Evolutionary conservation across 2,888 invertebrate species (phyloP), one percentile per base, ranked within the genome.

Genomic region (Plebejus melissa): DNA sequence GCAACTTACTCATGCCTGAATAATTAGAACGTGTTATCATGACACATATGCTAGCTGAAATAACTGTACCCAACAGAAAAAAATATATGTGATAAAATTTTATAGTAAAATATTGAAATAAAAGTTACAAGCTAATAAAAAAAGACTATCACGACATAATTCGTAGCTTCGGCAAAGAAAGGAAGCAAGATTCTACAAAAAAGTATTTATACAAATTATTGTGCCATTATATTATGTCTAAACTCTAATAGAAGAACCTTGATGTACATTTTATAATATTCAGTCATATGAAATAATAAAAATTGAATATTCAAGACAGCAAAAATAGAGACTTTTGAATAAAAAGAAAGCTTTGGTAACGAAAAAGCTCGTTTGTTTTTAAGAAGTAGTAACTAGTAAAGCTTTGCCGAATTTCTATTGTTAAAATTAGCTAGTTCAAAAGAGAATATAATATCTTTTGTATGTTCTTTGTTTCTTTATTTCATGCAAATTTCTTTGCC

Each of bases 1-100:
- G 82, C 82, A 82, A 82, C 80, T 78, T 79, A 72, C 72, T 54
- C 72, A 72, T 72, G 72, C 5, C 72, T 54, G 72, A 72, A 54
- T 72, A 72, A 72, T 72, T 54, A 72, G 72, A 50, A 72, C 54
- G 32, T 72, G 72, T 72, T 50, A 50, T 72, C 32, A 72, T 72
- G 32, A 16, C 72, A 50, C 28, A 28, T 22, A 22, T 41, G 46
- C 32, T 54, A 32, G 72, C 72, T 72, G 46, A 72, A 46, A 72
- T 71, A 71, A 46, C 11, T 65, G 32, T 65, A 28, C 60, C 60
- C 28, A 65, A 22, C 58, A 58, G 58, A 58, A 22, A 58, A 58
- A 16, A 4, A 54, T 16, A 54, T 16, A 11, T 9, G 46, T 46
- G 46, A 9, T 46, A 46, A 46, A 46, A 11, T 11, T 9, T 9